Evolutionary conservation across 2,888 invertebrate species (phyloP).

Genomic region (Hoplodrina blanda): DNA sequence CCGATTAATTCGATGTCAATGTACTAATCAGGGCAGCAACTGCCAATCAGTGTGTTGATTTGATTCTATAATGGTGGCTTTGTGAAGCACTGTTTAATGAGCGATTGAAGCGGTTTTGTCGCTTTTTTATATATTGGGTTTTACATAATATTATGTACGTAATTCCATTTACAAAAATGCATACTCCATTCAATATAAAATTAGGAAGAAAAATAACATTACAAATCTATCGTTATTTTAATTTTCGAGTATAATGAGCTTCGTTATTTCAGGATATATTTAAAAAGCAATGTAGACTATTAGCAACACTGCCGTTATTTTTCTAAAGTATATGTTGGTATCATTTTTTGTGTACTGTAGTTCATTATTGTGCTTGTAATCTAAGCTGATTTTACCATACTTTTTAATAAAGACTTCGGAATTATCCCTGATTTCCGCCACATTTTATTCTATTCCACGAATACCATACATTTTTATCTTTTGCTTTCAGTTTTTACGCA

Average conservation of each 20-base stretch:
- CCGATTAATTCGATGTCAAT: constrained; percentile 74
- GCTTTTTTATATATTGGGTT: constrained; percentile 3
- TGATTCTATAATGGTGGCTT: constrained; percentile 46
- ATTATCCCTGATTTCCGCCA: neutral
- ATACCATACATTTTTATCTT: constrained; percentile 5
- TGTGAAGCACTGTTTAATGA: constrained; percentile 31
- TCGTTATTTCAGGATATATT: no score
- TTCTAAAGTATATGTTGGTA: neutral
- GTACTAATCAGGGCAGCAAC: constrained; percentile 77
- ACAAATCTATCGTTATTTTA: no score
- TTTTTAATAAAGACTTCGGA: neutral
- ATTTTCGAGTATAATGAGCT: no score
- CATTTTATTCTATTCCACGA: neutral
- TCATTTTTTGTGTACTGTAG: neutral
- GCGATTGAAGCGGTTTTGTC: constrained; percentile 14
- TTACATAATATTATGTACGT: neutral
- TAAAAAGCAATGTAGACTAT: no score
- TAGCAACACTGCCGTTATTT: no score
- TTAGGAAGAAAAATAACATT: no score
- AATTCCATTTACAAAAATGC: neutral
- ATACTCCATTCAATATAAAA: no score
- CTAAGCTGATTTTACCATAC: constrained; percentile 6
- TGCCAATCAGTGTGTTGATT: constrained; percentile 66
- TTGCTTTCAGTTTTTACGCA: constrained; percentile 16
- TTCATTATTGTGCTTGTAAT: constrained; percentile 4